Evolutionary conservation across 2,113 vertebrate species (phyloP).

Genomic region (Takifugu bimaculatus): DNA sequence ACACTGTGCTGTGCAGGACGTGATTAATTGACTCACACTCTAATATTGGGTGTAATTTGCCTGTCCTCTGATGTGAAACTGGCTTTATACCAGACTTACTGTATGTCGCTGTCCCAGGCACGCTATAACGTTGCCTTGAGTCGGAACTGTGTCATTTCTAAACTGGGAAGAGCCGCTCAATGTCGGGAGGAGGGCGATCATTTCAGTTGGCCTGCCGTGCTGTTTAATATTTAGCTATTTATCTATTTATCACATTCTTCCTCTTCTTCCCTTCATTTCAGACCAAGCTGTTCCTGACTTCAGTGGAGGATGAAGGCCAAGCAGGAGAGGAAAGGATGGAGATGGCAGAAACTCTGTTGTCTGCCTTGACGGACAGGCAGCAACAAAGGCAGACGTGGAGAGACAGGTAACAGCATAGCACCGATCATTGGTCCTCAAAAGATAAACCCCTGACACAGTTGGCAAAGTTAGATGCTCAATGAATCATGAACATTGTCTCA

Average conservation of each 20-base stretch:
- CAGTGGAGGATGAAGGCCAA: conserved; percentile 71
- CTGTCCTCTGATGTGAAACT: conserved; percentile 73
- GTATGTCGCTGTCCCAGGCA: conserved; percentile 57
- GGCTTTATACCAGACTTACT: conserved; percentile 71
- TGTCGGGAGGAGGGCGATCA: conserved; percentile 14
- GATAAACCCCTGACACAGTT: conserved; percentile 21
- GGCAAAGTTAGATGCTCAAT: conserved; percentile 1
- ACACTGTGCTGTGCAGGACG: conserved; percentile 70
- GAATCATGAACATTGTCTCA: neutral
- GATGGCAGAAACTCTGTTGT: conserved; percentile 78
- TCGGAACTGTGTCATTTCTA: conserved; percentile 43
- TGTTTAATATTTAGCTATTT: neutral
- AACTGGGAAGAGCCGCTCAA: conserved; percentile 37
- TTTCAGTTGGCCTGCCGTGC: conserved; percentile 31
- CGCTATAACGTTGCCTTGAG: conserved; percentile 55
- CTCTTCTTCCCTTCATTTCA: conserved; percentile 43
- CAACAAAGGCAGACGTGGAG: conserved; percentile 88
- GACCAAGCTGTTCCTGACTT: conserved; percentile 80
- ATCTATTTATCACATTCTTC: neutral
- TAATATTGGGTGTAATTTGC: conserved; percentile 75
- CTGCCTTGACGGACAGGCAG: conserved; percentile 82
- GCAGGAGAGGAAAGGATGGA: conserved; percentile 76
- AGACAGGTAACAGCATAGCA: conserved; percentile 77
- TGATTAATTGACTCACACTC: conserved; percentile 74
- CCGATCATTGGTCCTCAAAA: neutral